Conservation (phyloP, 2,888 invertebrate genomes). For the Drosophila suboccidentalis region DNA sequence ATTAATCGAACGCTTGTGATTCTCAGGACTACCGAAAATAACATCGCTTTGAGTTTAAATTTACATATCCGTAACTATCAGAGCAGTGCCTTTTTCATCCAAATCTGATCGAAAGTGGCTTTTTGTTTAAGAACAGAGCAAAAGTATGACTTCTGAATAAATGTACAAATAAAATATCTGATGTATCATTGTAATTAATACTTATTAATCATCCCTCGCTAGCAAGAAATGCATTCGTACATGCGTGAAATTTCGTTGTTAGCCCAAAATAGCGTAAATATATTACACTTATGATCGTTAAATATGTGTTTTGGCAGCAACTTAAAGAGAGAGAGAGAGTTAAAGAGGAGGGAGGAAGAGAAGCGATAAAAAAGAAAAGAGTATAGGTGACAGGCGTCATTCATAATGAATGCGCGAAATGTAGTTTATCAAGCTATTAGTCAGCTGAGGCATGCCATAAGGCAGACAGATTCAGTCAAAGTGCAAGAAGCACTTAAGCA, state of each 20-base stretch:
- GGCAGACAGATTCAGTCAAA: slow-evolving; percentile 44
- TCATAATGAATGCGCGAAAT: slow-evolving; percentile 65
- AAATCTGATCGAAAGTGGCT: not conserved
- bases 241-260: no score
- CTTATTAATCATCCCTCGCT: no score
- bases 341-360: no score
- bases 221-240: no score
- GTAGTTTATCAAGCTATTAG: slow-evolving; percentile 76
- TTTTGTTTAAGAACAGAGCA: no score
- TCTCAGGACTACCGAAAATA: not conserved
- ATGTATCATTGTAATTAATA: no score
- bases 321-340: not conserved
- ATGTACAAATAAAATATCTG: no score
- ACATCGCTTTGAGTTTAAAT: not conserved
- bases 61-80: not conserved
- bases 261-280: not conserved
- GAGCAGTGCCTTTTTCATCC: not conserved
- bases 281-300: slow-evolving; percentile 29
- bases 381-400: slow-evolving; percentile 34
- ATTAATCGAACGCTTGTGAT: slow-evolving; percentile 1
- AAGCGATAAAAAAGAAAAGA: not conserved
- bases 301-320: slow-evolving; percentile 40
- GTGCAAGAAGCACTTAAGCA: slow-evolving; percentile 69
- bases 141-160: no score
- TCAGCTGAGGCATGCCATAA: slow-evolving; percentile 41